Conservation (phyloP, 2,797 vertebrate species). For the Betta splendens region DNA sequence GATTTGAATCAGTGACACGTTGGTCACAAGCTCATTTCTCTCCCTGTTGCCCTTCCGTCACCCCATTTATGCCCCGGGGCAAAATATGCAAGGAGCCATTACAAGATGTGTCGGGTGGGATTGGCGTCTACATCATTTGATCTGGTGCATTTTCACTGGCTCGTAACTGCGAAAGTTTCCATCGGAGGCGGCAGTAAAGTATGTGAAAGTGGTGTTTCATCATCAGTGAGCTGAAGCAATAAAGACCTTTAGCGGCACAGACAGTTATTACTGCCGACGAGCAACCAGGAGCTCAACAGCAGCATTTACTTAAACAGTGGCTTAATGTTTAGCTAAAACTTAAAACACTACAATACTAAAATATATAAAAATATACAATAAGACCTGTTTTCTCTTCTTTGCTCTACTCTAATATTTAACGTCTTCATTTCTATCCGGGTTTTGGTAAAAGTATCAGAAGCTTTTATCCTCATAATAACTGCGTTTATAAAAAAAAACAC, state of each 20-base stretch:
- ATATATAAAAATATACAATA: too few species aligned
- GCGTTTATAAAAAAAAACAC: neutral
- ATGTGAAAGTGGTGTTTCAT: slow-evolving; percentile 4
- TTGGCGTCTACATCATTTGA: slow-evolving; percentile 5
- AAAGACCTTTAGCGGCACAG: too few species aligned
- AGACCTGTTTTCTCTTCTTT: neutral
- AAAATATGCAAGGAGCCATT: slow-evolving; percentile 51
- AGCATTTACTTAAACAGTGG: too few species aligned
- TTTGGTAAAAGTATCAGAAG: too few species aligned
- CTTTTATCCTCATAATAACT: too few species aligned
- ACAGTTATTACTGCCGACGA: too few species aligned
- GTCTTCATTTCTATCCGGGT: too few species aligned
- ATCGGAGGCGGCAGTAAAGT: neutral
- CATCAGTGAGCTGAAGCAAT: neutral
- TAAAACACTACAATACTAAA: too few species aligned
- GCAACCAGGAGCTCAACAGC: too few species aligned
- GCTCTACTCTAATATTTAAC: neutral
- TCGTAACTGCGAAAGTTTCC: slow-evolving; percentile 1
- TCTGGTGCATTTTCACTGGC: slow-evolving; percentile 8
- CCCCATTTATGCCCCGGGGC: slow-evolving; percentile 41
- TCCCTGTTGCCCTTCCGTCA: slow-evolving; percentile 37
- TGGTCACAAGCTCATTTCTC: slow-evolving; percentile 54
- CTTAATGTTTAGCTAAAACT: too few species aligned
- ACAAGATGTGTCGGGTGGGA: slow-evolving; percentile 29
- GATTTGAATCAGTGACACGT: slow-evolving; percentile 49